Base-by-base conservation (phyloP, 2,888 invertebrate genomes). In the Epinotia ramella region DNA sequence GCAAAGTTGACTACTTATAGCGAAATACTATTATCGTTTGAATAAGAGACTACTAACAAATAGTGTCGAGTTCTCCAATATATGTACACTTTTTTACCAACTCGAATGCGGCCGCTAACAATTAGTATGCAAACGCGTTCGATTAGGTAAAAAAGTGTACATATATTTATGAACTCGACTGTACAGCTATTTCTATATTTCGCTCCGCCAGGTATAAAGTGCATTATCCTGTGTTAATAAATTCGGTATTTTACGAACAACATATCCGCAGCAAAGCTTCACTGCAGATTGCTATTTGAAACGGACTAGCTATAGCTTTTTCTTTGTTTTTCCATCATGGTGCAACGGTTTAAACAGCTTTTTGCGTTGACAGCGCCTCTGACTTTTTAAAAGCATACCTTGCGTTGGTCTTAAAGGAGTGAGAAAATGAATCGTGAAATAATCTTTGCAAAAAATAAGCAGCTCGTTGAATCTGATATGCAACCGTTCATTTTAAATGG, bases 311-410 rank as follows among this genome's bases (percentile, higher is more conserved):
- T 57, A 2, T 20, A 24, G 59, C 20, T 20, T 59, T 33, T 68
- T 59, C 40, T 44, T 68, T 44, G 57, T 69, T 69, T 59, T 46
- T n/a, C n/a, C n/a, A 24, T 59, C 57, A 40, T 33, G 18, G 56
- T 67, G 67, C 67, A 56, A 56, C 33, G 68, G 44, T 69, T 68
- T n/a, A 66, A 66, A 67, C 40, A 68, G 40, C 57, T 57, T 68
- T 57, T 40, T 12, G 68, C 57, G 68, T 20, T 68, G 68, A 57
- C 40, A 40, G 67, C 33, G 67, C 67, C 33, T 18, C 33, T 56
- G 67, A 67, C 56, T 56, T 56, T 67, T 56, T 40, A n/a, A 18
- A 56, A 56, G 56, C 18, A 20, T 57, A 6, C 40, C 16, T 68
- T 66, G 57, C 57, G 57, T 67, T 68, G n/a, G 28, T 11, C 0